Percentiles rank a stretch among this genome's conserved stretches.
These are phyloP conservation scores for Premnoplex brunnescens DNA, from an alignment of 2,797 vertebrate species.

Conservation along the genomic window DNA sequence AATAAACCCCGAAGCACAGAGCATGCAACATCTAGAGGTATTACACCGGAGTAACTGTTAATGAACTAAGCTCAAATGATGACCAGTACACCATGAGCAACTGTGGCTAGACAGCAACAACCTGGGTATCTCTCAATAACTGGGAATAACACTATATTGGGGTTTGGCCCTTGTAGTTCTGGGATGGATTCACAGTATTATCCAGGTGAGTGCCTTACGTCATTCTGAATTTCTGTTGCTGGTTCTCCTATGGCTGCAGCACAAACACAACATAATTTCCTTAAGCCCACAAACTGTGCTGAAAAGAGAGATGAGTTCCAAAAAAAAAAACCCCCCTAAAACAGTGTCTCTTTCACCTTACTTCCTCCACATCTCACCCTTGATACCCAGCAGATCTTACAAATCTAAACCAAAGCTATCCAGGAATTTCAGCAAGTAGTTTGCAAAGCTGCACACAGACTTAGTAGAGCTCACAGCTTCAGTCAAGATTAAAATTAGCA, in stretches of 20 bases:
- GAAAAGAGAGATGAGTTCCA: neutral
- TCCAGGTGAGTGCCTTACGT: rapidly evolving
- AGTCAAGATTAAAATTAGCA: no score
- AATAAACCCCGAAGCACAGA: neutral
- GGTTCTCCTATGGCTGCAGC: neutral
- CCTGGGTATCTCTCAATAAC: neutral
- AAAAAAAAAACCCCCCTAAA: neutral
- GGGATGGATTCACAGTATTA: neutral
- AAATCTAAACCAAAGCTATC: no score
- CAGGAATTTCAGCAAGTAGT: no score
- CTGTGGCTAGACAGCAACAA: neutral
- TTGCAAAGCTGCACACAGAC: no score
- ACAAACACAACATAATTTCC: neutral
- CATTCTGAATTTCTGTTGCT: neutral
- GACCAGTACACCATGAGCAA: neutral
- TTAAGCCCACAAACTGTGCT: neutral
- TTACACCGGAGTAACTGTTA: neutral
- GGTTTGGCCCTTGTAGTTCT: neutral
- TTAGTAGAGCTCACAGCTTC: no score
- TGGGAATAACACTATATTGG: neutral
- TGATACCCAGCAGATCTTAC: no score
- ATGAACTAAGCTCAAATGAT: neutral
- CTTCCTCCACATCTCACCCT: neutral
- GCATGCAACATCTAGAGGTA: neutral
- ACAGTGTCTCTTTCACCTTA: neutral